A percentile compares a stretch with the other conserved stretches of the same genome.
These are phyloP conservation scores for Heliconius eleuchia DNA, from an alignment of 1,140 invertebrate species.

Conservation along the genomic window DNA sequence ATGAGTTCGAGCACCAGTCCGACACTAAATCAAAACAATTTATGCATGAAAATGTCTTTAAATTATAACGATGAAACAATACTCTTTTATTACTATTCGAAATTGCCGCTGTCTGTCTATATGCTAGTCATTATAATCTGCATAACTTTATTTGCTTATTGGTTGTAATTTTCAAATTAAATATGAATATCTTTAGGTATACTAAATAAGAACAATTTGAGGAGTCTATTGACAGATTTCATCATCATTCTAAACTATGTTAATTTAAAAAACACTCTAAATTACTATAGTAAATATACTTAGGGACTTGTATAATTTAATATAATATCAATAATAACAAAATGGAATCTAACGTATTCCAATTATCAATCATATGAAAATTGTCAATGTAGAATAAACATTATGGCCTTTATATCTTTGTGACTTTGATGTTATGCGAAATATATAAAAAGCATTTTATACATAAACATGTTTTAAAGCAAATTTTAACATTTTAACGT, in stretches of 20 bases:
- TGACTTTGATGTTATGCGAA: constrained; percentile 6
- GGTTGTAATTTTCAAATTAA: not conserved
- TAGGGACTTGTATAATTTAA: not conserved
- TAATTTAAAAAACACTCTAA: not conserved
- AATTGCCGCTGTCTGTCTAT: constrained; percentile 33
- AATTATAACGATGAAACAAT: constrained; percentile 54
- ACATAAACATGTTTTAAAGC: constrained; percentile 8
- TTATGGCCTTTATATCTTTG: not conserved
- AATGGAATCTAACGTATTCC: not conserved
- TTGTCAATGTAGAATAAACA: not conserved
- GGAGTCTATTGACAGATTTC: no score
- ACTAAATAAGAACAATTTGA: no score
- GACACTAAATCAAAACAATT: constrained; percentile 58
- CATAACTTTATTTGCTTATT: constrained; percentile 1
- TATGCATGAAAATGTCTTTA: constrained; percentile 54
- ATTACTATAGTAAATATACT: not conserved
- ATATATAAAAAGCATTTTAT: constrained; percentile 8
- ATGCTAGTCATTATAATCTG: not conserved
- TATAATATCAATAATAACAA: not conserved
- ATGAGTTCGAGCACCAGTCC: constrained; percentile 43
- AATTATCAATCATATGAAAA: constrained; percentile 3
- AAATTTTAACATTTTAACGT: constrained; percentile 11
- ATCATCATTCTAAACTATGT: no score
- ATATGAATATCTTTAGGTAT: no score
- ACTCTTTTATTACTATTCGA: constrained; percentile 45